These are phyloP conservation scores for Andrena hattorfiana DNA, from an alignment of 2,888 invertebrate genomes.

Conservation along the genomic window DNA sequence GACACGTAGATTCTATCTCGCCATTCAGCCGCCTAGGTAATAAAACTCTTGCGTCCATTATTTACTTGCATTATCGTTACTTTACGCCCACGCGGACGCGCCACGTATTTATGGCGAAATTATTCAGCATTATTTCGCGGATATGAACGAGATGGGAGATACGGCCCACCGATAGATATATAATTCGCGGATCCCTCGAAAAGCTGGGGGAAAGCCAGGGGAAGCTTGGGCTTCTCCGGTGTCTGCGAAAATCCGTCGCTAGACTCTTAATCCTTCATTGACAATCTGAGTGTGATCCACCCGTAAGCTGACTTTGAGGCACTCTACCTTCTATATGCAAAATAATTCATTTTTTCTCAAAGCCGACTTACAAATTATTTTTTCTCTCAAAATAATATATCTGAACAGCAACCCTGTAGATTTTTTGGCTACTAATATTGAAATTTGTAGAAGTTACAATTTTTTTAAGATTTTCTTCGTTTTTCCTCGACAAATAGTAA, in stretches of 20 bases:
- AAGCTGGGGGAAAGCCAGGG: background rate
- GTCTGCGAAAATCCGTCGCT: background rate
- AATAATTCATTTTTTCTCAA: no score
- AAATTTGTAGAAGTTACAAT: no score
- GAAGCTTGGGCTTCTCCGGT: background rate
- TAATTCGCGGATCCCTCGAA: conserved; percentile 57
- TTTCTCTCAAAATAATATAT: no score
- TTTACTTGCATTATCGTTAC: conserved; percentile 85
- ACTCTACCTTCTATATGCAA: no score
- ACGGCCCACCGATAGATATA: conserved; percentile 56
- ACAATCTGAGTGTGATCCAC: no score
- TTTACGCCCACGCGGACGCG: conserved; percentile 82
- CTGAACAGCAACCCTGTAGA: no score
- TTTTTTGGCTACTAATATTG: no score
- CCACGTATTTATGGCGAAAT: conserved; percentile 83
- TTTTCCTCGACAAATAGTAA: no score
- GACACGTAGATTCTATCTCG: conserved; percentile 83
- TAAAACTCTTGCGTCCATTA: conserved; percentile 84
- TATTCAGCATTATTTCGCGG: conserved; percentile 83
- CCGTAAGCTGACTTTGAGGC: no score
- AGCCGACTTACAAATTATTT: no score
- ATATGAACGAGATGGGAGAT: conserved; percentile 83
- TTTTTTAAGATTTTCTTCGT: no score
- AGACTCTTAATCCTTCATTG: no score
- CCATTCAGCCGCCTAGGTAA: conserved; percentile 83